A percentile compares a stretch with the other conserved stretches of the same genome.
Conservation (phyloP, 2,888 invertebrate species). For the Baronia brevicornis region DNA sequence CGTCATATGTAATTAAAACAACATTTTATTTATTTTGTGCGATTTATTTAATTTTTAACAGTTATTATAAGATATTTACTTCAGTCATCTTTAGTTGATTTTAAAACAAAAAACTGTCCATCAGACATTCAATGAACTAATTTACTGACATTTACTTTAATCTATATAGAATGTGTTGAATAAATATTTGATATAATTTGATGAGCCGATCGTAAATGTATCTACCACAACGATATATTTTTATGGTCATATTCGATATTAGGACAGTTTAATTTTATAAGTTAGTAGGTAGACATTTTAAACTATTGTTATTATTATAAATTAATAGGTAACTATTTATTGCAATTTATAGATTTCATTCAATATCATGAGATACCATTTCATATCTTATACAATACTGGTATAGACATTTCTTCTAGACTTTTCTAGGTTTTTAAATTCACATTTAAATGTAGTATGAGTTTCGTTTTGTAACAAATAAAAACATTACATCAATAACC, state of each 20-base stretch:
- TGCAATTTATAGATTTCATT: conserved; percentile 39
- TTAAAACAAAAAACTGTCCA: conserved; percentile 19
- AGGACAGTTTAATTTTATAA: conserved; percentile 10
- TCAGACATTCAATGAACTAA: conserved; percentile 16
- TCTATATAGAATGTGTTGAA: no score
- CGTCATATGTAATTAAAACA: conserved; percentile 42
- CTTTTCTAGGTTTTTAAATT: no score
- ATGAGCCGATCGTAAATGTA: no score
- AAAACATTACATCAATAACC: no score
- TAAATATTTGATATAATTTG: no score
- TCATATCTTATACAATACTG: conserved; percentile 19
- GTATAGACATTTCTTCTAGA: conserved; percentile 14
- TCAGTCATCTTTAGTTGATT: conserved; percentile 54
- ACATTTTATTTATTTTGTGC: conserved; percentile 61
- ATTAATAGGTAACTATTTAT: conserved; percentile 44
- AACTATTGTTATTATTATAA: conserved; percentile 25
- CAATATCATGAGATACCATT: conserved; percentile 49
- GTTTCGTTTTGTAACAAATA: no score
- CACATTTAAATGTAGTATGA: no score
- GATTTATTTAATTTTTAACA: conserved; percentile 73
- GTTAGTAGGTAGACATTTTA: conserved; percentile 15
- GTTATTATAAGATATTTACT: conserved; percentile 67
- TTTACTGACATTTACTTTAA: conserved; percentile 13
- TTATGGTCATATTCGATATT: conserved; percentile 7
- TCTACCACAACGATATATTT: conserved; percentile 2